phyloP scores from a whole-genome alignment of 2,888 invertebrate species.

The Fragum whitleyi region DNA sequence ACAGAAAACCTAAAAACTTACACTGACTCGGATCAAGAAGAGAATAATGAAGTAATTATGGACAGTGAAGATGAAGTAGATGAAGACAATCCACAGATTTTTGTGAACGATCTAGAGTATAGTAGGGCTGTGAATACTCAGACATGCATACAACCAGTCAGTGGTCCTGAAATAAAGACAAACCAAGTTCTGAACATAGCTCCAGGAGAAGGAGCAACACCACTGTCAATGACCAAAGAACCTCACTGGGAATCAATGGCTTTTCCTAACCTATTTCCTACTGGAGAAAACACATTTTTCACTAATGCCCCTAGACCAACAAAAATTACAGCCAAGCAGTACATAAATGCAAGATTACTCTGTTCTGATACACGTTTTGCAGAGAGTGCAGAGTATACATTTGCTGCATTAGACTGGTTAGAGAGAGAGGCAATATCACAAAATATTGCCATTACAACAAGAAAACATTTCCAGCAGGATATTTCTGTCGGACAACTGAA shows the following conservation, averaged over 20 bases:
- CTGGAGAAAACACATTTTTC: slow-evolving; percentile 44
- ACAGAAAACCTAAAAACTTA: too few species aligned
- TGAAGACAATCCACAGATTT: slow-evolving; percentile 20
- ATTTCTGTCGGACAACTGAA: slow-evolving; percentile 21
- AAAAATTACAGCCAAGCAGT: slow-evolving; percentile 32
- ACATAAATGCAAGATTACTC: slow-evolving; percentile 43
- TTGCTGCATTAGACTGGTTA: slow-evolving; percentile 42
- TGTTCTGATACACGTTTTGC: slow-evolving; percentile 36
- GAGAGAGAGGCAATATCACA: slow-evolving; percentile 26
- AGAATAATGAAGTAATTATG: neutral
- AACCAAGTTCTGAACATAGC: slow-evolving; percentile 32
- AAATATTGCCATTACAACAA: slow-evolving; percentile 28
- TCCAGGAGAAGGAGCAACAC: slow-evolving; percentile 30
- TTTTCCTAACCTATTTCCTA: slow-evolving; percentile 51
- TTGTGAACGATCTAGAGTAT: slow-evolving; percentile 27
- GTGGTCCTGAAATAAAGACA: slow-evolving; percentile 34
- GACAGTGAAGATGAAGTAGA: slow-evolving; percentile 46
- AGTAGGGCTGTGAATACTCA: slow-evolving; percentile 32
- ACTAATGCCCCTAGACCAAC: slow-evolving; percentile 28
- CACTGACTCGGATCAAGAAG: too few species aligned
- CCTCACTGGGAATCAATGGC: slow-evolving; percentile 29
- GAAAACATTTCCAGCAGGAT: slow-evolving; percentile 26
- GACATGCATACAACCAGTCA: slow-evolving; percentile 32
- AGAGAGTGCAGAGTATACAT: slow-evolving; percentile 49
- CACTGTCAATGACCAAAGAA: slow-evolving; percentile 37